phyloP scores from a whole-genome alignment of 2,113 vertebrate species.

The Tachycineta bicolor region DNA sequence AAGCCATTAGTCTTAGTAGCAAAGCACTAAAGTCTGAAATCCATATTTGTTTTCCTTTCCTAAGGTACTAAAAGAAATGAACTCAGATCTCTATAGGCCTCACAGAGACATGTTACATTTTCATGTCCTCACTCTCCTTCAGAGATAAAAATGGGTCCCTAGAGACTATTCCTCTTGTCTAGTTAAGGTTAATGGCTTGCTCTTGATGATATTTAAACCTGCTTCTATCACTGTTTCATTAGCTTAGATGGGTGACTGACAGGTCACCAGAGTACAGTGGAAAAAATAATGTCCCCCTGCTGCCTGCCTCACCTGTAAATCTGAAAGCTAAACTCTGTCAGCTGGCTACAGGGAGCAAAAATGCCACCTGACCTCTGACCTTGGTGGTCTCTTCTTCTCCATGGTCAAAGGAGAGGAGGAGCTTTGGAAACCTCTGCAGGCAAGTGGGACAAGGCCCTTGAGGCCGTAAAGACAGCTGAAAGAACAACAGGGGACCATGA shows the following conservation, averaged over 20 bases:
- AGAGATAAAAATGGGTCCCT: conserved; percentile 39
- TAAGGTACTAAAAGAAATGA: conserved; percentile 20
- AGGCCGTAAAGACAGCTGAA: neutral
- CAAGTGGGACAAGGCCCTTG: neutral
- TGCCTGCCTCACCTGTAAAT: neutral
- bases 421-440: fast-evolving
- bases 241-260: conserved; percentile 53
- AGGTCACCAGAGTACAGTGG: neutral
- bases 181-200: conserved; percentile 58
- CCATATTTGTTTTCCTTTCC: conserved; percentile 36
- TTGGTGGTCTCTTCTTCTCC: neutral
- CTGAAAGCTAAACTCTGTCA: neutral
- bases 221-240: neutral
- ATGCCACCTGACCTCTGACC: neutral
- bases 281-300: neutral
- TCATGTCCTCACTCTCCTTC: conserved; percentile 9
- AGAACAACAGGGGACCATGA: neutral
- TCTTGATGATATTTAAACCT: conserved; percentile 52
- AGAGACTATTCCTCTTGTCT: conserved; percentile 50
- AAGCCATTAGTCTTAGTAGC: conserved; percentile 18
- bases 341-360: neutral
- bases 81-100: neutral
- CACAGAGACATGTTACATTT: conserved; percentile 10
- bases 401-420: neutral
- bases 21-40: conserved; percentile 29